Base-by-base conservation (phyloP, 2,797 vertebrate genomes). In the Falco biarmicus region DNA sequence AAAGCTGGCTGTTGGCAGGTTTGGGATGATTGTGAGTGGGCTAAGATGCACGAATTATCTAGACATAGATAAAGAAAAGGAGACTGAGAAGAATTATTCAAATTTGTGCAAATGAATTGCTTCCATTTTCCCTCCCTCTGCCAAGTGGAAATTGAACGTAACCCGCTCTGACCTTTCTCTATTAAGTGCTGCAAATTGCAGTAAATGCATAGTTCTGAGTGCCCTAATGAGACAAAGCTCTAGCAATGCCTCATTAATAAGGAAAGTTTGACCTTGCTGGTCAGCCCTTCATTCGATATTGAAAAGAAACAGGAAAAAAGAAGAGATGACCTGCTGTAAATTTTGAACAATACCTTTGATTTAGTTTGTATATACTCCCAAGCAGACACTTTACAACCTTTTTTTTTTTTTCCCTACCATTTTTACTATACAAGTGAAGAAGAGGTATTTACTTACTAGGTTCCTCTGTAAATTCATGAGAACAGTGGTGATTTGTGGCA, bases 31-130 rank as follows among this genome's bases (percentile, higher is more conserved):
- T 97, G 97, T 98, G 96, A 97, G 95, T 79, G 79, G 97, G 98
- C 97, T 97, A 98, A 98, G 97, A 98, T 97, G 97, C 96, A 97
- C 96, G 97, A 98, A 98, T 97, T 98, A 98, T 98, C 97, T 95
- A 96, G 94, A 96, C 95, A 51, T 89, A 97, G 95, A 96, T 97
- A 97, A 98, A 98, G 97, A 98, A 98, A 98, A 98, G 97, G 97
- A 98, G 98, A 98, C 96, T 80, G 97, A 98, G 98, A 98, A 97
- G 98, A 99, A 99, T 99, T 99, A 99, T 99, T 99, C 99, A 99
- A 99, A 99, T 99, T 99, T 99, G 99, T 99, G 99, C 99, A 99
- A 99, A 99, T 99, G 99, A 99, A 98, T 99, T 98, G 98, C 99
- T 99, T 99, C 99, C 99, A 99, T 99, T 99, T 99, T 99, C 97